phyloP scores from a whole-genome alignment of 2,113 vertebrate genomes.

The Genyomyrus donnyi region DNA sequence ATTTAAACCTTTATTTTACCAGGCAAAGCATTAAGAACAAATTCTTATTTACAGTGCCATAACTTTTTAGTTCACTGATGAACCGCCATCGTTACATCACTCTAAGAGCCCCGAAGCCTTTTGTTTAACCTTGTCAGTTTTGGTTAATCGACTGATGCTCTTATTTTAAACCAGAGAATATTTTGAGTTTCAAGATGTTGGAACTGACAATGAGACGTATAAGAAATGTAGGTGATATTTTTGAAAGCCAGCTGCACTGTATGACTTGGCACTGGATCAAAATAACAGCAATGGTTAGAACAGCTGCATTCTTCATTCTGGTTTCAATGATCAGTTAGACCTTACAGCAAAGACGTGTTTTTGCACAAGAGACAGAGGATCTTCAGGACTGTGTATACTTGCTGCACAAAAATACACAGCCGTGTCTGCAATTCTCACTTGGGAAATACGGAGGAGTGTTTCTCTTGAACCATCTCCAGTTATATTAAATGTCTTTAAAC shows the following conservation, averaged over 20 bases:
- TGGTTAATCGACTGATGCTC: neutral
- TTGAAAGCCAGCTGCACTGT: neutral
- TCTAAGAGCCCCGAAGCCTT: neutral
- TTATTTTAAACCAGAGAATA: neutral
- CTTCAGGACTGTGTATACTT: neutral
- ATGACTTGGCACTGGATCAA: neutral
- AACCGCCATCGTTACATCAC: too few species aligned
- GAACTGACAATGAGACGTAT: neutral
- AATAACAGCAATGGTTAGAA: neutral
- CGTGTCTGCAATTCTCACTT: neutral
- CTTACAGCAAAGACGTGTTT: neutral
- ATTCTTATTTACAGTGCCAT: too few species aligned
- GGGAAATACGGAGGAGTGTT: neutral
- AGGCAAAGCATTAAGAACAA: too few species aligned
- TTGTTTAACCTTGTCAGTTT: neutral
- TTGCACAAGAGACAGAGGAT: neutral
- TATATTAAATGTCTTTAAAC: neutral
- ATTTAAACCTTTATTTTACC: too few species aligned
- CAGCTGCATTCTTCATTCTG: neutral
- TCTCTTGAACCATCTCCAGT: neutral
- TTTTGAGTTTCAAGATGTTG: neutral
- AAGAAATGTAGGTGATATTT: neutral
- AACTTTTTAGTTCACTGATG: too few species aligned
- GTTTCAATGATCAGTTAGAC: neutral
- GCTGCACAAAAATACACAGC: constrained; percentile 14